A percentile compares a stretch with the other conserved stretches of the same genome.
Evolutionary conservation across 2,888 invertebrate species (phyloP).

Genomic region (Nephrotoma guestfalica): DNA sequence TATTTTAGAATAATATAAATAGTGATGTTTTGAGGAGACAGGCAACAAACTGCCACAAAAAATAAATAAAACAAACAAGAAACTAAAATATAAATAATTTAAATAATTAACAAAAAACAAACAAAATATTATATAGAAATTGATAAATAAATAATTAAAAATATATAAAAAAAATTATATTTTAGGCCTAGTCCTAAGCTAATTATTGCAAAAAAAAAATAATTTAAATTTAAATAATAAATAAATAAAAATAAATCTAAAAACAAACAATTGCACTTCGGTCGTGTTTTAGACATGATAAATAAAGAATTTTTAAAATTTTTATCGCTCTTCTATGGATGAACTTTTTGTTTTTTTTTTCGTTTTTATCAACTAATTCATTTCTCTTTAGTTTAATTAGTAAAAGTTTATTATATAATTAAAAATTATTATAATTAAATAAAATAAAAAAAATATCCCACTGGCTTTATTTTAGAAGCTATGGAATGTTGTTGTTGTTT

Average conservation of each 20-base stretch:
- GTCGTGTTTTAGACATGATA: conserved; percentile 10
- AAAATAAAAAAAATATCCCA: not conserved
- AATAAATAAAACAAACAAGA: conserved; percentile 4
- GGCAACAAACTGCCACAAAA: not conserved
- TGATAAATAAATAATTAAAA: conserved; percentile 6
- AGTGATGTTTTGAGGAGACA: conserved; percentile 5
- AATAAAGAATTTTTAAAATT: not conserved
- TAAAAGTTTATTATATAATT: not conserved
- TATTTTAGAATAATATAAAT: conserved; percentile 7
- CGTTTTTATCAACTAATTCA: not conserved
- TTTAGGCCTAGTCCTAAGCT: conserved; percentile 10
- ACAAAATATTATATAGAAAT: conserved; percentile 6
- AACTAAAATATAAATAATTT: conserved; percentile 5
- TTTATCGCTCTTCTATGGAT: not conserved
- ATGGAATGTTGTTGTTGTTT: not conserved
- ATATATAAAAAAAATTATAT: conserved; percentile 1
- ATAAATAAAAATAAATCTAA: conserved; percentile 5
- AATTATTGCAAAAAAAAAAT: conserved; percentile 8
- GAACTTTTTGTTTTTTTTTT: not conserved
- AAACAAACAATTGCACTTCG: conserved; percentile 6
- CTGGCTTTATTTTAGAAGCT: conserved; percentile 3
- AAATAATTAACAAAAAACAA: conserved; percentile 5
- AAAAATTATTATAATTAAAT: not conserved
- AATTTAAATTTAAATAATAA: conserved; percentile 3
- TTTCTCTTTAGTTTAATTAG: not conserved